Evolutionary conservation across 2,113 vertebrate species (phyloP), one percentile per base, ranked within the genome.

Genomic region (Lucifuga dentata): DNA sequence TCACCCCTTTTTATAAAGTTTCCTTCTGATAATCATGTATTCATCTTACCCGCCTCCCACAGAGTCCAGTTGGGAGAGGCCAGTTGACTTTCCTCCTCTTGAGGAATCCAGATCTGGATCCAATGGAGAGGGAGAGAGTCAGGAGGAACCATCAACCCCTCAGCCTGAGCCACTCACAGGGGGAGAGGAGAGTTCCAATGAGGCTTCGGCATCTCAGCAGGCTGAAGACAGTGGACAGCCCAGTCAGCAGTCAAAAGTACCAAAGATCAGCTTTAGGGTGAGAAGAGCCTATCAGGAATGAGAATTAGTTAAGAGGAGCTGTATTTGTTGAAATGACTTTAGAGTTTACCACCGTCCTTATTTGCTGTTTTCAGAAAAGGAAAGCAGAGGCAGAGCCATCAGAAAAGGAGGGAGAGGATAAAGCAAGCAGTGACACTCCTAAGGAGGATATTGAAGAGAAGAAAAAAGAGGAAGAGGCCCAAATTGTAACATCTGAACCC

Each of bases 11-110:
- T n/a, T n/a, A n/a, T n/a, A n/a, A n/a, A n/a, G n/a, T n/a, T n/a
- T n/a, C n/a, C n/a, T n/a, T n/a, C n/a, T n/a, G n/a, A n/a, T n/a
- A n/a, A n/a, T 29, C 26, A 3, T 29, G 26, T 29, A 5, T 55
- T 3, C 52, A 0, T 51, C 5, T 32, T 50, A n/a, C 15, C 78
- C 19, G 26, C n/a, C 21, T 55, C 33, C 40, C 88, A 29, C 26
- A 99, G 97, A 96, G 79, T 96, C 96, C 64, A 96, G 89, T 1
- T 99, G 98, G 98, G 95, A 96, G 78, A 96, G 95, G 73, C 96
- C 96, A 0, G 92, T 85, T 48, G 93, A 89, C 29, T 93, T 93
- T 5, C 5, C 52, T 7, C 16, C 79, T 0, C 24, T 3, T 5
- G 73, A 73, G 1, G 53, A 43, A 2, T 62, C 89, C 38, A 68